phyloP scores from a whole-genome alignment of 2,797 vertebrate genomes.

The Sebastes steindachneri region DNA sequence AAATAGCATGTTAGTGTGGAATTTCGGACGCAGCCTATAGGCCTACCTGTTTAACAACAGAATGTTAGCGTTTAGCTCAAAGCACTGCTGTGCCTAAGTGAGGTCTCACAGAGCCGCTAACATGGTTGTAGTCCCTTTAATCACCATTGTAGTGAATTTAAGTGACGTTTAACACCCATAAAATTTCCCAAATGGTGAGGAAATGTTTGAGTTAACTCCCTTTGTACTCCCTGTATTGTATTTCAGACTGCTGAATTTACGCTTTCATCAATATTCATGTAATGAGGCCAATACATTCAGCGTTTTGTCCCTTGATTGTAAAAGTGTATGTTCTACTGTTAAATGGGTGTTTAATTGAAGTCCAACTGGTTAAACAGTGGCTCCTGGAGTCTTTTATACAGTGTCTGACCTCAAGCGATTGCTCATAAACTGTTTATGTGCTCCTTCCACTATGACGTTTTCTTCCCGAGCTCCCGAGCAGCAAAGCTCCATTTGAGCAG shows the following conservation, averaged over 20 bases:
- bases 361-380: constrained; percentile 49
- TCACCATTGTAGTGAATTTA: not conserved
- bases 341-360: constrained; percentile 57
- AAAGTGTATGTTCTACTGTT: constrained; percentile 55
- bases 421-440: constrained; percentile 65
- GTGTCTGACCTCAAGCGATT: constrained; percentile 60
- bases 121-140: not conserved
- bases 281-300: constrained; percentile 49
- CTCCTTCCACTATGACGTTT: constrained; percentile 30
- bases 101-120: not conserved
- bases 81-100: not conserved
- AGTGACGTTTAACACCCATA: constrained; percentile 14
- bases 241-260: constrained; percentile 52
- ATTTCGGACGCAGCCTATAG: no score
- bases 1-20: no score
- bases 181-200: not conserved
- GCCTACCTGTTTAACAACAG: not conserved
- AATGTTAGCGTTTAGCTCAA: not conserved
- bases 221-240: constrained; percentile 36
- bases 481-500: constrained; percentile 3
- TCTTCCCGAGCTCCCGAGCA: constrained; percentile 15
- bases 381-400: constrained; percentile 46
- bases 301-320: constrained; percentile 50
- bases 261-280: constrained; percentile 60
- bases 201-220: constrained; percentile 29